Base-by-base conservation (phyloP, 2,113 vertebrate species). In the Thunnus maccoyii region DNA sequence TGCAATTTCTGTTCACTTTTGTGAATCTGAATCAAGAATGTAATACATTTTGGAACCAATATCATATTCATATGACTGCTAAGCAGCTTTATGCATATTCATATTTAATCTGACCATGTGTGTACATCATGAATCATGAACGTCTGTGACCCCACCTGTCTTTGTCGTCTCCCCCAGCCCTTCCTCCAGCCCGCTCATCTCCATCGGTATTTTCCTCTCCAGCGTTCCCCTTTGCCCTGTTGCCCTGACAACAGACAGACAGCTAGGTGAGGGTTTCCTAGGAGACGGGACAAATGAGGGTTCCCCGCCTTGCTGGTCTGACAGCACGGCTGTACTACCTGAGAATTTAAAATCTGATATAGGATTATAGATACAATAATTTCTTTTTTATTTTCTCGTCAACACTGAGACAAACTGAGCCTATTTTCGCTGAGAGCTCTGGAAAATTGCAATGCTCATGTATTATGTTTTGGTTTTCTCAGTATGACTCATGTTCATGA, bases 161-260 rank as follows among this genome's bases (percentile, higher is more conserved):
- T 84, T 86, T 84, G 83, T 90, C 79, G 46, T 85, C 74, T 61
- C 60, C 75, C 50, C 76, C 80, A 20, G 36, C 30, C 57, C 44
- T 41, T 46, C 22, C 30, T 58, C 64, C 15, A 2, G 17, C 72
- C 48, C 36, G 51, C 51, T 36, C 13, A 0, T 47, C 80, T 57
- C 25, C 57, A 32, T 55, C 18, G 3, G 50, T 82, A 17, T 72
- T 54, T 84, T 72, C 58, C 73, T 74, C 64, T 56, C 22, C 67
- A 41, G 64, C 12, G 2, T 58, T 74, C 25, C 82, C 76, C 57
- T 74, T 83, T 63, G 51, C 51, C 44, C 76, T 3, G 88, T 92
- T 89, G 64, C 88, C 88, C 67, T 86, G 90, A 83, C 89, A 83
- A 89, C 91, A 90, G 85, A 89, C 90, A 84, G 78, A 86, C 85